Conservation (phyloP, 2,113 vertebrate species). For the Larimichthys polyactis region DNA sequence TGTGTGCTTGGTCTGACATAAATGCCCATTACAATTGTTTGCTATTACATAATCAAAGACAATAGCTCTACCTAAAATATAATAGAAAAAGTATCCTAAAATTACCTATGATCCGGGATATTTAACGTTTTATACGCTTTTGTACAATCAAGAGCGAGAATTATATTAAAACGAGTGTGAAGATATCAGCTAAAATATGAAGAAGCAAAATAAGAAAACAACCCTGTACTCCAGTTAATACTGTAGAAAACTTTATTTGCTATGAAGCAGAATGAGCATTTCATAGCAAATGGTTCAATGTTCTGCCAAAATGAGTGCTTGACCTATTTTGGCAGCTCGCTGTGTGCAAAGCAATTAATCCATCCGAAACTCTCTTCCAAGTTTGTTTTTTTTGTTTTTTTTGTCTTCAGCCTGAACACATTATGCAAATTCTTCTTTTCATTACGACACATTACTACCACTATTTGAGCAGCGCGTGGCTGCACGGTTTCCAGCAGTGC, state of each 20-base stretch:
- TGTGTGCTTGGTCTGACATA: background rate
- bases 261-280: constrained; percentile 17
- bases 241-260: constrained; percentile 19
- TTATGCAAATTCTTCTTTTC: constrained; percentile 14
- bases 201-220: background rate
- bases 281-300: constrained; percentile 46
- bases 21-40: background rate
- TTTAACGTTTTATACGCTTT: background rate
- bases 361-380: constrained; percentile 8
- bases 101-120: background rate
- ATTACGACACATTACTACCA: background rate
- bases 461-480: background rate
- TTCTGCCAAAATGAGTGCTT: constrained; percentile 41
- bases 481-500: background rate
- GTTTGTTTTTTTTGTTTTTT: background rate
- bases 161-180: background rate
- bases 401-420: constrained; percentile 18
- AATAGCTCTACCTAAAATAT: background rate
- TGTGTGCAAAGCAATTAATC: constrained; percentile 44
- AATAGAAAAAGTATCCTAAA: background rate
- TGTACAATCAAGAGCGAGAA: background rate
- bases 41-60: background rate
- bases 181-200: background rate
- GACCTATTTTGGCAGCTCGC: constrained; percentile 49
- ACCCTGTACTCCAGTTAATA: background rate